Percentiles rank a stretch among this genome's conserved stretches.
Evolutionary conservation across 2,797 vertebrate genomes (phyloP).

Genomic region (Melanotaenia trifasciata): DNA sequence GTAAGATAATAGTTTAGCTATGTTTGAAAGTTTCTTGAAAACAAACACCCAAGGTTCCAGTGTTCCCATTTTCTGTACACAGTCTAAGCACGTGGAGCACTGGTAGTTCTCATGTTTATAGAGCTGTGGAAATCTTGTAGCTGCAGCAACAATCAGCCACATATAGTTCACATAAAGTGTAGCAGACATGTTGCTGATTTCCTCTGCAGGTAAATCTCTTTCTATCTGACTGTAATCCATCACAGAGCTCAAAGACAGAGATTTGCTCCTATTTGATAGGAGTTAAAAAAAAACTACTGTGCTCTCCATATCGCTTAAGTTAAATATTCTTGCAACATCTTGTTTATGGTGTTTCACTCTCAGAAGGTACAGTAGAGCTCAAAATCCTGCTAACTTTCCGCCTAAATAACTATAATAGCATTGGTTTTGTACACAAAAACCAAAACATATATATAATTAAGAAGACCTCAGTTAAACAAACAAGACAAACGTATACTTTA

Average conservation of each 20-base stretch:
- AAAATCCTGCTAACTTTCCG: too few species aligned
- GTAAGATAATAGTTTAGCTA: background rate
- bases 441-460: too few species aligned
- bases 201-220: slow-evolving; percentile 13
- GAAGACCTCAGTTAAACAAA: too few species aligned
- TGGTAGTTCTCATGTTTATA: background rate
- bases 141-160: slow-evolving; percentile 16
- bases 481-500: too few species aligned
- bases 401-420: too few species aligned
- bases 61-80: background rate
- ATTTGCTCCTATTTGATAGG: background rate
- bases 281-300: background rate
- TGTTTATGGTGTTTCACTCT: background rate
- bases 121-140: slow-evolving; percentile 5
- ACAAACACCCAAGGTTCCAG: background rate
- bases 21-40: background rate
- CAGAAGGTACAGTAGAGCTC: background rate
- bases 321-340: background rate
- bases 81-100: background rate
- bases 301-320: background rate
- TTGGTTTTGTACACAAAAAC: too few species aligned
- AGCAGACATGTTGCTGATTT: slow-evolving; percentile 9
- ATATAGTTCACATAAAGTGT: slow-evolving; percentile 1
- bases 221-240: slow-evolving; percentile 18
- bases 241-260: slow-evolving; percentile 7